Conservation (phyloP, 2,113 vertebrate genomes). For the Oncorhynchus tshawytscha region DNA sequence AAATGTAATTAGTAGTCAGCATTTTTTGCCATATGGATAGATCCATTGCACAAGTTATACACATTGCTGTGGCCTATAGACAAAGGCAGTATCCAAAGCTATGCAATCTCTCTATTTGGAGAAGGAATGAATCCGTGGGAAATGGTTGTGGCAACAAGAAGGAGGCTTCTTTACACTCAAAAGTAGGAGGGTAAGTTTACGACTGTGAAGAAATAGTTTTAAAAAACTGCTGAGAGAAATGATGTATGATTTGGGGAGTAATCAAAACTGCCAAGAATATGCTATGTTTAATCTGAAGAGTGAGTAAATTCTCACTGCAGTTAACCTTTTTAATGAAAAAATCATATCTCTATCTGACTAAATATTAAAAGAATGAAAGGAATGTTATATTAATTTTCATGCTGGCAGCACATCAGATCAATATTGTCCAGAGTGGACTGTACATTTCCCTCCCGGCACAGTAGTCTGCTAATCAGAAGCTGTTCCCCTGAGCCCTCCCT, state of each 20-base stretch:
- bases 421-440: conserved; percentile 37
- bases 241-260: neutral
- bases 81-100: too few relatives aligned
- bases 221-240: conserved; percentile 12
- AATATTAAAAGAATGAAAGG: conserved; percentile 30
- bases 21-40: too few relatives aligned
- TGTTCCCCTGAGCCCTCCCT: too few relatives aligned
- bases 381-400: conserved; percentile 39
- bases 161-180: too few relatives aligned
- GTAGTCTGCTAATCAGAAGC: too few relatives aligned
- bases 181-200: too few relatives aligned
- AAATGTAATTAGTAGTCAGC: too few relatives aligned
- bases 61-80: too few relatives aligned
- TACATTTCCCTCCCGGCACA: conserved; percentile 28
- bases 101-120: too few relatives aligned
- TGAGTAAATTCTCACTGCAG: neutral
- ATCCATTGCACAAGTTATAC: too few relatives aligned
- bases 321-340: conserved; percentile 45
- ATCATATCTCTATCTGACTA: conserved; percentile 32
- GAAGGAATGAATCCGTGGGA: neutral
- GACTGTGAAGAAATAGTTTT: neutral
- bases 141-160: too few relatives aligned
- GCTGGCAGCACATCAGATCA: conserved; percentile 38
- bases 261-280: conserved; percentile 41
- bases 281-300: conserved; percentile 3